Evolutionary conservation across 1,140 invertebrate genomes (phyloP).

Genomic region (Schmidtea mediterranea): DNA sequence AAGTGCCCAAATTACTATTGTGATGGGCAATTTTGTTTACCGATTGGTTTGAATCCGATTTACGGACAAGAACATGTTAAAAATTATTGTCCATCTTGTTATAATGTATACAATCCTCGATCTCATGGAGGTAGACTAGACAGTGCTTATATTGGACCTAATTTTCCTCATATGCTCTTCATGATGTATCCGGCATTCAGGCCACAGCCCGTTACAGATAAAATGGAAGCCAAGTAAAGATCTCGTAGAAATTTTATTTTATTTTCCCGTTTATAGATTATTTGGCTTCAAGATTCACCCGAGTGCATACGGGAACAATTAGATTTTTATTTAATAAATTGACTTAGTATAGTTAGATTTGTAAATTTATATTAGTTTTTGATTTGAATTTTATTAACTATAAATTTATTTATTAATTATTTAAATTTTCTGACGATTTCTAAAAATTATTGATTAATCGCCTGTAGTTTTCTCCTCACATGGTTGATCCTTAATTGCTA

Average conservation of each 20-base stretch:
- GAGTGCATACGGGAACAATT: constrained; percentile 4
- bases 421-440: too few species aligned
- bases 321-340: too few species aligned
- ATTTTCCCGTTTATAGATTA: constrained; percentile 34
- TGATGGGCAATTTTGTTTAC: neutral
- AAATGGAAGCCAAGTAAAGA: constrained; percentile 1
- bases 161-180: constrained; percentile 90
- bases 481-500: too few species aligned
- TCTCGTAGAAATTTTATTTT: too few species aligned
- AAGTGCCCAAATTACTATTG: neutral
- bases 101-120: constrained; percentile 88
- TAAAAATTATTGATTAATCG: too few species aligned
- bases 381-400: too few species aligned
- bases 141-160: constrained; percentile 84
- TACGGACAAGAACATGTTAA: constrained; percentile 46
- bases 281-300: constrained; percentile 96
- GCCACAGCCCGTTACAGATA: constrained; percentile 53
- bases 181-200: constrained; percentile 92
- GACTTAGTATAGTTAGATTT: too few species aligned
- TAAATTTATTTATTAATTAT: too few species aligned
- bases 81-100: constrained; percentile 83
- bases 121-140: constrained; percentile 85
- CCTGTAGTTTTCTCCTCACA: too few species aligned
- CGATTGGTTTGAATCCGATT: neutral
- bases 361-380: too few species aligned